These are phyloP conservation scores for Conus ventricosus DNA, from an alignment of 1,140 invertebrate genomes.

Conservation along the genomic window DNA sequence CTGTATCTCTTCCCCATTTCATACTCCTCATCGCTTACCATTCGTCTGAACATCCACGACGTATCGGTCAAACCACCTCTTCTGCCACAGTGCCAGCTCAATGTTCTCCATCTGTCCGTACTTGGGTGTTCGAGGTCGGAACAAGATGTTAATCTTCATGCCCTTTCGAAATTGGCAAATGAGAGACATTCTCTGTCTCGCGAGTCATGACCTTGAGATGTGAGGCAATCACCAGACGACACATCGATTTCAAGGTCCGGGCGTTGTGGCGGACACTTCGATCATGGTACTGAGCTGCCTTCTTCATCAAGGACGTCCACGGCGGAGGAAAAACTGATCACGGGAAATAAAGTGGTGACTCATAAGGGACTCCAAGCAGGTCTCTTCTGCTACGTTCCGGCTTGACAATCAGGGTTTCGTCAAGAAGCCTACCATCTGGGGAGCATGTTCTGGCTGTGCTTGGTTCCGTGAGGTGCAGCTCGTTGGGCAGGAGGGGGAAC, in stretches of 20 bases:
- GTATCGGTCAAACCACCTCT: too few relatives aligned
- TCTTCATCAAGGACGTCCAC: background rate
- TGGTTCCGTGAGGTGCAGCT: background rate
- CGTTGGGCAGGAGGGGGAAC: background rate
- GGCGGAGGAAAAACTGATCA: too few relatives aligned
- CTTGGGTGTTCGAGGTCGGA: background rate
- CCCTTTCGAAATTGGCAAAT: background rate
- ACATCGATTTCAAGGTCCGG: background rate
- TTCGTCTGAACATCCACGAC: too few relatives aligned
- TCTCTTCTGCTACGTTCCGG: background rate
- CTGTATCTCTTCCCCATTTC: too few relatives aligned
- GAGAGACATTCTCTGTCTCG: background rate
- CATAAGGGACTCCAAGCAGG: background rate
- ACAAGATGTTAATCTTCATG: background rate
- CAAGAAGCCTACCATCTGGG: background rate
- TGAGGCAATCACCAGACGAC: slow-evolving; percentile 7
- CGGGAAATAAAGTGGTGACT: too few relatives aligned
- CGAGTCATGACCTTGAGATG: background rate
- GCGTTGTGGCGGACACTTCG: background rate
- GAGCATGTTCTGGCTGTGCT: background rate
- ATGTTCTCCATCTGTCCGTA: background rate
- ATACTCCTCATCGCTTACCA: too few relatives aligned
- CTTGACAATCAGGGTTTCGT: background rate
- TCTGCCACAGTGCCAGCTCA: background rate
- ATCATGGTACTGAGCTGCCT: background rate